phyloP scores from a whole-genome alignment of 2,113 vertebrate species.

The Glaucidium brasilianum region DNA sequence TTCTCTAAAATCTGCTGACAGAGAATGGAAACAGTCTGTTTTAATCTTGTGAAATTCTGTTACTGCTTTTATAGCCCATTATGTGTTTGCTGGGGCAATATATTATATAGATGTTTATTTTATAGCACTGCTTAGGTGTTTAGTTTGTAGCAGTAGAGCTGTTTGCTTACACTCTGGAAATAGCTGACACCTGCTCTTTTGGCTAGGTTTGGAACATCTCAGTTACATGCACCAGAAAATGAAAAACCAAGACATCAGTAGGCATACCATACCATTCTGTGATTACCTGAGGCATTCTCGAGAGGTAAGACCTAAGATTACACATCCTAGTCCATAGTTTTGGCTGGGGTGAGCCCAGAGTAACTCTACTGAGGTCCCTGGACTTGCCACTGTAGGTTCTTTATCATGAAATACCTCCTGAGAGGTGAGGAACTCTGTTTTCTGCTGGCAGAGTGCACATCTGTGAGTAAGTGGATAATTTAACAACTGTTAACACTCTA shows the following conservation, averaged over 20 bases:
- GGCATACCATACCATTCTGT: slow-evolving; percentile 41
- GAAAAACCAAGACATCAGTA: slow-evolving; percentile 49
- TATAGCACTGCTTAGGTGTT: background rate
- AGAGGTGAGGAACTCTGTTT: background rate
- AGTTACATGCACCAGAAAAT: slow-evolving; percentile 73
- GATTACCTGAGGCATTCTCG: slow-evolving; percentile 57
- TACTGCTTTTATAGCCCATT: background rate
- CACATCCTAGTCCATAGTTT: background rate
- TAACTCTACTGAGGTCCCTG: background rate
- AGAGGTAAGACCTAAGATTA: slow-evolving; percentile 65
- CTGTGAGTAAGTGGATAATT: background rate
- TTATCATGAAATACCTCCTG: background rate
- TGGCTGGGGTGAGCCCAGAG: background rate
- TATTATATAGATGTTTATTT: background rate
- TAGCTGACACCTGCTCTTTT: slow-evolving; percentile 15
- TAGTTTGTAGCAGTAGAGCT: background rate
- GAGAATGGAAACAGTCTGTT: background rate
- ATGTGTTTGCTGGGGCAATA: background rate
- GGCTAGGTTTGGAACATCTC: slow-evolving; percentile 80
- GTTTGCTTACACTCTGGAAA: background rate
- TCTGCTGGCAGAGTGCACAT: background rate
- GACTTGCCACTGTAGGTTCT: background rate
- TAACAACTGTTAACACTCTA: background rate
- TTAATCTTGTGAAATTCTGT: background rate
- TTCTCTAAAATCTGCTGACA: background rate